Conservation (phyloP, 2,113 vertebrate genomes). For the human (Homo sapiens) region GRCh38 chr22:19234001-19234500, state of each 20-base stretch:
- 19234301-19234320: neutral
- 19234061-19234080: neutral
- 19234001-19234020: neutral
- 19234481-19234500: neutral
- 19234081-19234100: neutral
- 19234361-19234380: neutral
- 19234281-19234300: neutral
- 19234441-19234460: neutral
- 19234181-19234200: neutral
- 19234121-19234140: neutral
- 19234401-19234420: neutral
- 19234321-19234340: neutral
- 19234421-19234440: neutral
- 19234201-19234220: neutral
- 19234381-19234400: neutral
- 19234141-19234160: neutral
- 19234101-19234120: neutral
- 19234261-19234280: neutral
- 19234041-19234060: neutral
- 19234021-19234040: neutral
- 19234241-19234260: neutral
- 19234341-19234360: neutral
- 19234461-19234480: neutral
- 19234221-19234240: neutral
- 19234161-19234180: neutral